Evolutionary conservation across 2,888 invertebrate genomes (phyloP), one percentile per base, ranked within the genome.

Genomic region (Nomada fabriciana): DNA sequence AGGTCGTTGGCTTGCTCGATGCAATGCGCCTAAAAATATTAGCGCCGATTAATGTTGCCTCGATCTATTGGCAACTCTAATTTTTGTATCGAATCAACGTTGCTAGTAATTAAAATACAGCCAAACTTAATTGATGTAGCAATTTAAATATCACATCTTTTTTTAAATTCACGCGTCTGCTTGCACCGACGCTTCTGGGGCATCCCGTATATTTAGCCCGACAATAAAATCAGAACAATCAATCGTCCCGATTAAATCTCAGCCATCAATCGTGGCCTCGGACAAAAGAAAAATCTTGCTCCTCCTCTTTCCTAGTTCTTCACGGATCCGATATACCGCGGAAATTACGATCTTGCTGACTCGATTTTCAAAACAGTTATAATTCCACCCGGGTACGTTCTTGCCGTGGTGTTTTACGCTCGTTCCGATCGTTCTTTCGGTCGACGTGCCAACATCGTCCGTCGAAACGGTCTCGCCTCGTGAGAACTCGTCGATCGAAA

Each of bases 401-500:
- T 83, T 83, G 64, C 43, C 43, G 68, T 50, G n/a, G 43, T 76
- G 65, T 87, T 82, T 79, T 75, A 69, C 82, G 71, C 64, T 53
- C 71, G 67, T 77, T 64, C 76, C 78, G 69, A 73, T 76, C 65
- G 71, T 74, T 79, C 76, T 47, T 77, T 42, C 43, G 50, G 25
- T 20, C 77, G 63, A 61, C 77, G 75, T 67, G 75, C 60, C 23
- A 20, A 20, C 60, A 50, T 42, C 43, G 50, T 50, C 25, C 71
- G 57, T 72, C 64, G 64, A 83, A 69, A 52, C 67, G 57, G 42
- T 64, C n/a, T 13, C 13, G 23, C 36, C 61, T 71, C 82, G 83
- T 83, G 65, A 86, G 79, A 83, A 86, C 64, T 70, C 47, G 42
- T 53, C 68, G 70, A 76, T 76, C 76, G 81, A 73, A 73, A 81